A percentile compares a stretch with the other conserved stretches of the same genome.
phyloP scores from a whole-genome alignment of 2,888 invertebrate species.

The Stictocephala bisonia region DNA sequence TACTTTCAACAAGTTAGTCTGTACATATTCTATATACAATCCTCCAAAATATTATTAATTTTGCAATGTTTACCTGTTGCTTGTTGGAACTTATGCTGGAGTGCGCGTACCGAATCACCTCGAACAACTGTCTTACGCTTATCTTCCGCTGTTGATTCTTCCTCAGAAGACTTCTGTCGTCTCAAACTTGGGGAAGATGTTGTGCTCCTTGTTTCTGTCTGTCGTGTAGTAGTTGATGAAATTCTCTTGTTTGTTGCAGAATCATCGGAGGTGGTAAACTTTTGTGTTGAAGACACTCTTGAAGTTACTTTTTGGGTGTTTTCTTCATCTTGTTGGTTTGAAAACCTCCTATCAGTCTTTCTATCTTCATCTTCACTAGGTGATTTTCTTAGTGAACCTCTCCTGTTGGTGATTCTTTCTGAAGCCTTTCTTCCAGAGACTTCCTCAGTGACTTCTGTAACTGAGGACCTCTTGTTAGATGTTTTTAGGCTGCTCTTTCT shows the following conservation, averaged over 20 bases:
- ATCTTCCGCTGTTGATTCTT: conserved; percentile 57
- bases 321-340: conserved; percentile 32
- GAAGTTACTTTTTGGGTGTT: conserved; percentile 23
- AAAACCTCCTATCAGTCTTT: conserved; percentile 9
- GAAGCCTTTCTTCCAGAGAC: conserved; percentile 41
- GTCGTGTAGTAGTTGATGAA: conserved; percentile 9
- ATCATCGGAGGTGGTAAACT: not conserved
- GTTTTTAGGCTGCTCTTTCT: conserved; percentile 26
- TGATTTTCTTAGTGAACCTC: conserved; percentile 46
- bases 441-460: conserved; percentile 2
- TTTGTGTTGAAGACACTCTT: conserved; percentile 28
- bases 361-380: conserved; percentile 42
- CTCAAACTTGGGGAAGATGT: conserved; percentile 24
- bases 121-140: conserved; percentile 54
- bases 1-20: not conserved
- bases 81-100: conserved; percentile 83
- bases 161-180: conserved; percentile 60
- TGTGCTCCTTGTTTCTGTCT: conserved; percentile 1
- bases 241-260: conserved; percentile 2
- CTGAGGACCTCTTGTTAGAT: conserved; percentile 16
- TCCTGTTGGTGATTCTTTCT: conserved; percentile 20
- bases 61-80: conserved; percentile 68
- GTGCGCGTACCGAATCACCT: conserved; percentile 78
- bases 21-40: not conserved
- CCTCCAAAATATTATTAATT: not conserved